Base-by-base conservation (phyloP, 1,140 invertebrate genomes). In the Zaprionus tsacasi region DNA sequence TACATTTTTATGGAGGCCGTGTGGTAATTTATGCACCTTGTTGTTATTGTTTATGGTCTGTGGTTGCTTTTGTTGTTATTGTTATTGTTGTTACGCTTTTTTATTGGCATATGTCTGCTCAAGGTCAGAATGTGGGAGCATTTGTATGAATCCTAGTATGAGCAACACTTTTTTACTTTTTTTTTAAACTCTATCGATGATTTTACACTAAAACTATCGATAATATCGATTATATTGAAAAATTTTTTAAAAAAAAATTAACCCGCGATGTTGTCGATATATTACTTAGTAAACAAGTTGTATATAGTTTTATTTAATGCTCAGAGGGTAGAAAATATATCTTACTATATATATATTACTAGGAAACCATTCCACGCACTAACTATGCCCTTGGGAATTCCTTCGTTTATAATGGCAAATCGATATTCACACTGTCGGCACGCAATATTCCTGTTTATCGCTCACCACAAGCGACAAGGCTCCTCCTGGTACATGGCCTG, bases 11-110 rank as follows among this genome's bases (percentile, higher is more conserved):
- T 83, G 76, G 58, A 56, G 57, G 73, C 68, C 30, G 25, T 68
- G 65, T 33, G 21, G 65, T 80, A 83, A 89, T 87, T 87, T 89
- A 83, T 87, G 81, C 81, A 52, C 50, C 54, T 58, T 73, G 38
- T 74, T 78, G 52, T 61, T 63, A 56, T 57, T 58, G 66, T 50
- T 64, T 33, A 50, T 43, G 63, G 21, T 52, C 33, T 73, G 43
- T 71, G 75, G 52, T 61, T 63, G 45, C 38, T 57, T 57, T 58
- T 68, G 30, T 69, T 78, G 52, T 56, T 61, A 45, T 56, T 50
- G 65, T 70, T 74, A 36, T 71, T 52, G 12, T 70, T 75, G 27
- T 30, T 30, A 30, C 27, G 6, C 33, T 43, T 70, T 74, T 45
- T 71, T 40, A 56, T 81, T 68, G 38, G 17, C 54, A 52, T 33